These are phyloP conservation scores for Psilopsiagon aurifrons DNA, from an alignment of 2,113 vertebrate species.

Conservation along the genomic window DNA sequence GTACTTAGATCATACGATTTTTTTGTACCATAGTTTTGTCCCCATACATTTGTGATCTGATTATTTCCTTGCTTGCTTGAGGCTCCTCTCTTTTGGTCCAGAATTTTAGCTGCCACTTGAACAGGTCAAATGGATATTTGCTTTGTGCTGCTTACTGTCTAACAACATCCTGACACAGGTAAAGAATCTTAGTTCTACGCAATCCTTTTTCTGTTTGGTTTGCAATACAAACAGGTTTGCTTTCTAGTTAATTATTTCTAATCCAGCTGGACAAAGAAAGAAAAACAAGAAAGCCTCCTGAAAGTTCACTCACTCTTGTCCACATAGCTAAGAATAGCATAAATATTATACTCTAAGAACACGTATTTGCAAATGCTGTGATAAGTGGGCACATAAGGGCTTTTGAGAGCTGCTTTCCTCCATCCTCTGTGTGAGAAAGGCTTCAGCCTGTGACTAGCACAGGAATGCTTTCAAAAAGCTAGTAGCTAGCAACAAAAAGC, in stretches of 20 bases:
- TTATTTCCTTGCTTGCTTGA: background rate
- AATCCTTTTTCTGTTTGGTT: background rate
- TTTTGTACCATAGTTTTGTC: background rate
- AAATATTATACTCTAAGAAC: background rate
- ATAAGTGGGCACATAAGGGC: background rate
- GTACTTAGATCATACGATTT: background rate
- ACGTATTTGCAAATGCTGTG: background rate
- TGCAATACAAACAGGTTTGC: background rate
- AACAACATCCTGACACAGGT: background rate
- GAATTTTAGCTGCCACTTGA: background rate
- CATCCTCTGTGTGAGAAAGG: background rate
- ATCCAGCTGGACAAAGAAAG: conserved; percentile 14
- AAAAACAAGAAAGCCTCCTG: background rate
- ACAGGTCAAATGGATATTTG: background rate
- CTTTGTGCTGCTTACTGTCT: background rate
- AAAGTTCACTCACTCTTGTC: background rate
- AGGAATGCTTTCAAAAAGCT: background rate
- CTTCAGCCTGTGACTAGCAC: background rate
- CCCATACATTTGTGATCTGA: background rate
- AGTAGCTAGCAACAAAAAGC: background rate
- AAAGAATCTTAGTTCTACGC: background rate
- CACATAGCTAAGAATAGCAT: background rate
- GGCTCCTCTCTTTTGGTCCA: background rate
- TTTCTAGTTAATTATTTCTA: conserved; percentile 56
- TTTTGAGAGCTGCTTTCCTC: background rate